Percentiles rank a stretch among this genome's conserved stretches.
Evolutionary conservation across 2,888 invertebrate genomes (phyloP).

Genomic region (Caenorhabditis macrosperma): DNA sequence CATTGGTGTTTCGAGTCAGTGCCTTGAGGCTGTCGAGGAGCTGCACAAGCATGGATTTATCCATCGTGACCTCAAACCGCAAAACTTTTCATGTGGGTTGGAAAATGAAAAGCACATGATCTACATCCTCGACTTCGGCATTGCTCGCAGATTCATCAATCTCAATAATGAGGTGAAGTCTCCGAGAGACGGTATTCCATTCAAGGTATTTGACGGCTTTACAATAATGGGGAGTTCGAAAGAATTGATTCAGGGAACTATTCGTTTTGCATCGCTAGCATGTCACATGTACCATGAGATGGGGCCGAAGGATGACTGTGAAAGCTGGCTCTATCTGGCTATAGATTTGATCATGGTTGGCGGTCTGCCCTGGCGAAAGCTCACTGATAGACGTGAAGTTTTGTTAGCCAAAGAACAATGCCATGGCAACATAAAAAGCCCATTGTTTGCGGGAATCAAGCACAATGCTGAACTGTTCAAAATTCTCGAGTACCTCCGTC

Average conservation of each 20-base stretch:
- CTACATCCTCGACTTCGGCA: slow-evolving; percentile 68
- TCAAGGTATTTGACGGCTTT: no score
- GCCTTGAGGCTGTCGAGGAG: slow-evolving; percentile 66
- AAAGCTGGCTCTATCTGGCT: slow-evolving; percentile 72
- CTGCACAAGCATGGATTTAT: slow-evolving; percentile 63
- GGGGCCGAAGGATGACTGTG: slow-evolving; percentile 69
- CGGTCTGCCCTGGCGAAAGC: neutral
- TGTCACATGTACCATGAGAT: slow-evolving; percentile 61
- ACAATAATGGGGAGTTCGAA: no score
- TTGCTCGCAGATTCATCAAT: slow-evolving; percentile 66
- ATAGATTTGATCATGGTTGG: slow-evolving; percentile 62
- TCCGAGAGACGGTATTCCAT: no score
- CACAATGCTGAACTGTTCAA: slow-evolving; percentile 29
- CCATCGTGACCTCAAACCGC: slow-evolving; percentile 68
- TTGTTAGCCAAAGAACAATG: no score
- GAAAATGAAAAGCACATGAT: no score
- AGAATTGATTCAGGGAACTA: no score
- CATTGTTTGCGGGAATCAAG: no score
- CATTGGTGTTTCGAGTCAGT: slow-evolving; percentile 62
- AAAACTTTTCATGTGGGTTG: slow-evolving; percentile 62
- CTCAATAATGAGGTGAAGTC: no score
- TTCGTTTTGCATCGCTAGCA: no score
- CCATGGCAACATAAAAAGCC: no score
- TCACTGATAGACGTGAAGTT: no score
- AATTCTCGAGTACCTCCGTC: slow-evolving; percentile 65